Evolutionary conservation across 1,140 invertebrate species (phyloP).

Genomic region (Hormaphis cornu): DNA sequence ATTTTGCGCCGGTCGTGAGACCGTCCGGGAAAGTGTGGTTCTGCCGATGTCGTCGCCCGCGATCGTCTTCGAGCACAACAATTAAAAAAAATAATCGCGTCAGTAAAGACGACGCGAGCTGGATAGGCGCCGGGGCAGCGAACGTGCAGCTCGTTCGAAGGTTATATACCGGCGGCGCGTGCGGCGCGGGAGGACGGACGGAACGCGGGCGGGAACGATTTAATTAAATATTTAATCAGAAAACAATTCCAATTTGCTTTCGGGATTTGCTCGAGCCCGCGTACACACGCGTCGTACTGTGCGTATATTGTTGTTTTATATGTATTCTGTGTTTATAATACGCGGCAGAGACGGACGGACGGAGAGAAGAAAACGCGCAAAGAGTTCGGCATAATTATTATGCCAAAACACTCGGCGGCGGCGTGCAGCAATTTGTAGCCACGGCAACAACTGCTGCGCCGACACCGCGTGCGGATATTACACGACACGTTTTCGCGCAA

Average conservation of each 20-base stretch:
- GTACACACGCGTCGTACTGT: background rate
- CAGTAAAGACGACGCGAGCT: too few relatives aligned
- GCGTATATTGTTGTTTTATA: too few relatives aligned
- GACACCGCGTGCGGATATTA: background rate
- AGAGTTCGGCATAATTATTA: constrained; percentile 23
- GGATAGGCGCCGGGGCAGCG: too few relatives aligned
- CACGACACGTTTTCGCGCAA: background rate
- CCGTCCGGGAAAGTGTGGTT: background rate
- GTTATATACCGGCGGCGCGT: background rate
- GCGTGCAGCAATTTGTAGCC: constrained; percentile 25
- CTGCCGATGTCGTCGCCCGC: background rate
- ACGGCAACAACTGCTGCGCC: constrained; percentile 26
- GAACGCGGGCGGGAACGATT: constrained; percentile 2
- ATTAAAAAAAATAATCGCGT: too few relatives aligned
- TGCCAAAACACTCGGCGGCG: constrained; percentile 16
- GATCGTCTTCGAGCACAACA: background rate
- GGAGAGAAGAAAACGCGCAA: background rate
- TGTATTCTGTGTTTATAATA: too few relatives aligned
- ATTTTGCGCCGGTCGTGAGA: background rate
- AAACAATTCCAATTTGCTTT: constrained; percentile 32
- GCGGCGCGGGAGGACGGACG: background rate
- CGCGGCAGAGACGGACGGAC: background rate
- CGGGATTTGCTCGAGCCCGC: background rate
- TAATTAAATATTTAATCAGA: constrained; percentile 33
- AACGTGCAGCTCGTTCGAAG: background rate